Conservation (phyloP, 2,113 vertebrate genomes). For the Megaceryle torquata region DNA sequence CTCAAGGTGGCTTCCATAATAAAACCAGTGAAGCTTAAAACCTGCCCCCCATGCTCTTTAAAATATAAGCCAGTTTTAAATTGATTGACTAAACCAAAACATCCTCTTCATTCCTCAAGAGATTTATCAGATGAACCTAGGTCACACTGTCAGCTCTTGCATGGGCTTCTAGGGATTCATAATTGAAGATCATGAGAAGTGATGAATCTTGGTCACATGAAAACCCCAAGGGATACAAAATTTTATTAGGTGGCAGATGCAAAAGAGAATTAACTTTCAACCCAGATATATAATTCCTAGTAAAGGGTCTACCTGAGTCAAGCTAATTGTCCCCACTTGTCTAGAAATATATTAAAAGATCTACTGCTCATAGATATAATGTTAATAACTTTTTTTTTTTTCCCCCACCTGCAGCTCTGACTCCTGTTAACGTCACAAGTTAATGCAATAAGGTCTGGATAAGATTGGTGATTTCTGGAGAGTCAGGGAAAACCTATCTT, state of each 20-base stretch:
- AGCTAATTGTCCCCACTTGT: background rate
- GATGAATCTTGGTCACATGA: constrained; percentile 18
- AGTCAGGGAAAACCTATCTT: background rate
- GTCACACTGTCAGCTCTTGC: background rate
- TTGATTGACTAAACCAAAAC: constrained; percentile 7
- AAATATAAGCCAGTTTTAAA: background rate
- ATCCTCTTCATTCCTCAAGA: background rate
- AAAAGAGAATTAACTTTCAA: constrained; percentile 42
- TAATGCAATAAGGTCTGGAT: background rate
- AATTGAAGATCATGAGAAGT: background rate
- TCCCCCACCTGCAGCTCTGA: background rate
- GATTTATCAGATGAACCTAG: constrained; percentile 9
- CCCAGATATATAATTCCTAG: background rate
- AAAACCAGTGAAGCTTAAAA: constrained; percentile 22
- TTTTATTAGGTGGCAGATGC: constrained; percentile 21
- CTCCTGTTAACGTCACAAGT: background rate
- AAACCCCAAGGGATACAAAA: constrained; percentile 12
- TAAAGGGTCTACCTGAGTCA: background rate
- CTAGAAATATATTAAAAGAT: background rate
- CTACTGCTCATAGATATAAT: background rate
- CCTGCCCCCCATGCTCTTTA: background rate
- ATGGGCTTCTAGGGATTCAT: background rate
- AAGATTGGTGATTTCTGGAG: background rate
- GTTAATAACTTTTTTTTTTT: background rate
- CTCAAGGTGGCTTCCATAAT: background rate